Evolutionary conservation across 2,888 invertebrate species (phyloP), one percentile per base, ranked within the genome.

Genomic region (Abrostola triplasia): DNA sequence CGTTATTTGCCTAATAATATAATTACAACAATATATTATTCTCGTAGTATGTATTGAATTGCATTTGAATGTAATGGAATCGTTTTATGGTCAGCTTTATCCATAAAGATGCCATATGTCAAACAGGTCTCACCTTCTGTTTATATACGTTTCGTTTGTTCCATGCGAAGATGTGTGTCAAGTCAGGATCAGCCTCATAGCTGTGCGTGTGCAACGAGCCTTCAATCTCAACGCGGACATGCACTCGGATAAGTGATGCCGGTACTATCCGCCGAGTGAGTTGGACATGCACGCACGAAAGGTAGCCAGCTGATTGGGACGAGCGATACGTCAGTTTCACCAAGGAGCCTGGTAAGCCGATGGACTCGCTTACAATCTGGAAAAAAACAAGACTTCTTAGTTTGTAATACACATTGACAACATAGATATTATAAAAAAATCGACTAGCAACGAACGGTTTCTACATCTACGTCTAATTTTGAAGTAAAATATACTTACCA

Each of bases 131-230:
- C 76, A 92, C 98, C 95, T 98, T 99, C 93, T 99, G 99, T 85
- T 98, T 98, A 93, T 99, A 99, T 48, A 99, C 99, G 90, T 99
- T 99, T 70, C 98, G 95, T 89, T 99, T 98, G 90, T 99, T 99
- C 99, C 99, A 99, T 2, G 99, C 98, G 88, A 99, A 99, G 8
- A 98, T 98, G 90, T 99, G 99, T 57, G 98, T 98, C 65, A 99
- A 95, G 88, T 98, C 98, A 0, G 99, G 98, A 90, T 99, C 99
- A 0, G 99, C 99, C 91, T 99, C 99, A 89, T 99, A 99, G 0
- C 97, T 97, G 90, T 98, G 97, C 11, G 98, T 97, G 90, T 98
- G 98, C 11, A 98, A 95, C 1, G 98, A 98, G 6, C 99, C 99
- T 91, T 99, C 99, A 66, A 99, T 98, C 85, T 98, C 98, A 0